These are phyloP conservation scores for Sarcophilus harrisii DNA, from an alignment of 2,797 vertebrate genomes.

Conservation along the genomic window DNA sequence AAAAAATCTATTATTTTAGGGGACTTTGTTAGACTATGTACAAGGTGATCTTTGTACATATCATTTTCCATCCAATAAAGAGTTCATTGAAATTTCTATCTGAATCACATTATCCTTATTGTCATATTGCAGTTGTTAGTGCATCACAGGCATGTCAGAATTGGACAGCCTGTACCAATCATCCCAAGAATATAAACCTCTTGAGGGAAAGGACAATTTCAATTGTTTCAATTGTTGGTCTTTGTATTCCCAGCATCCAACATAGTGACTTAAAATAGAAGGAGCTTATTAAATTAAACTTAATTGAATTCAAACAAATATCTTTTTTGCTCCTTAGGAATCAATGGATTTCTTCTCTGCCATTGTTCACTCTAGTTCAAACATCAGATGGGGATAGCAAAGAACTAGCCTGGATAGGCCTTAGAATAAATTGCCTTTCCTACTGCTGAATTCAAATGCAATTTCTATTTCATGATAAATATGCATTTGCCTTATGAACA, in stretches of 20 bases:
- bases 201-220: neutral
- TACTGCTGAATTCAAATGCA: neutral
- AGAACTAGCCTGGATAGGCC: neutral
- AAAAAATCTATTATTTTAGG: neutral
- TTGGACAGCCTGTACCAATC: too few relatives aligned
- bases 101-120: too few relatives aligned
- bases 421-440: neutral
- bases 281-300: neutral
- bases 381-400: neutral
- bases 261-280: neutral
- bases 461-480: slow-evolving; percentile 43
- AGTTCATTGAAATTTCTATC: too few relatives aligned
- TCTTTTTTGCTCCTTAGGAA: neutral
- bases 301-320: neutral
- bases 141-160: too few relatives aligned
- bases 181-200: neutral
- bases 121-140: too few relatives aligned
- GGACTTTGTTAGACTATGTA: neutral
- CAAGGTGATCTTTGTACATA: neutral
- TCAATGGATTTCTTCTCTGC: neutral
- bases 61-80: neutral
- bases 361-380: neutral
- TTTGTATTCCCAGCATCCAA: neutral
- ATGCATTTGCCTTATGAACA: slow-evolving; percentile 50
- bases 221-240: neutral